phyloP scores from a whole-genome alignment of 2,797 vertebrate genomes.

The Garrulus glandarius region DNA sequence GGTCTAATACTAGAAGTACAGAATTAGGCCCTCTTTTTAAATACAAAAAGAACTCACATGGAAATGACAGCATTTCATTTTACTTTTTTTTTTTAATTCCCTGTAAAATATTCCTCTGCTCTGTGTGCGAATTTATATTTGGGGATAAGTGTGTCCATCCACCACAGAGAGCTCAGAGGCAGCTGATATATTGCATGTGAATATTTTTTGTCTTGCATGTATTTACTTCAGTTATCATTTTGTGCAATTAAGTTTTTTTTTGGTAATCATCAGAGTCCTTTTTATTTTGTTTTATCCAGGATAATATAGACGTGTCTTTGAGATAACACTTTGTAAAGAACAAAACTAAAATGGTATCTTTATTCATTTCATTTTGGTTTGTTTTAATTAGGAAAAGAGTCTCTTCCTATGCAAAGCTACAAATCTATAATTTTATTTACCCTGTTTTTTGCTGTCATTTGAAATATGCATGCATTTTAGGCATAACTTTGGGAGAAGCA shows the following conservation, averaged over 20 bases:
- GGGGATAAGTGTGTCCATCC: not conserved
- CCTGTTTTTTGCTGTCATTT: not conserved
- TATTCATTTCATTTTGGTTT: not conserved
- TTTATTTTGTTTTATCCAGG: not conserved
- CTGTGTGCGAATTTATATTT: not conserved
- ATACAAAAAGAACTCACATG: not conserved
- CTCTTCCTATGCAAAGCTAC: not conserved
- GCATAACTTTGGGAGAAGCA: conserved; percentile 7
- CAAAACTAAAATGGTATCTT: not conserved
- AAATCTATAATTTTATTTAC: not conserved
- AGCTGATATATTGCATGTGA: not conserved
- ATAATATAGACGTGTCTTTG: not conserved
- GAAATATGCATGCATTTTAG: not conserved
- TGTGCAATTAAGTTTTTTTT: not conserved
- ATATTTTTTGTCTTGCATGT: not conserved
- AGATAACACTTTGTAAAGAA: not conserved
- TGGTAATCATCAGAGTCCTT: not conserved
- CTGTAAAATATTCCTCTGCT: not conserved
- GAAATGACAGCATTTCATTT: conserved; percentile 9
- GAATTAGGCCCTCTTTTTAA: not conserved
- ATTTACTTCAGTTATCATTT: not conserved
- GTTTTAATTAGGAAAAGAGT: not conserved
- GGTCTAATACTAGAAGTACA: not conserved
- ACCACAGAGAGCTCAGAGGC: not conserved
- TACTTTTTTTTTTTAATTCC: not conserved